Evolutionary conservation across 2,113 vertebrate genomes (phyloP).

Genomic region (Indicator maculatus): DNA sequence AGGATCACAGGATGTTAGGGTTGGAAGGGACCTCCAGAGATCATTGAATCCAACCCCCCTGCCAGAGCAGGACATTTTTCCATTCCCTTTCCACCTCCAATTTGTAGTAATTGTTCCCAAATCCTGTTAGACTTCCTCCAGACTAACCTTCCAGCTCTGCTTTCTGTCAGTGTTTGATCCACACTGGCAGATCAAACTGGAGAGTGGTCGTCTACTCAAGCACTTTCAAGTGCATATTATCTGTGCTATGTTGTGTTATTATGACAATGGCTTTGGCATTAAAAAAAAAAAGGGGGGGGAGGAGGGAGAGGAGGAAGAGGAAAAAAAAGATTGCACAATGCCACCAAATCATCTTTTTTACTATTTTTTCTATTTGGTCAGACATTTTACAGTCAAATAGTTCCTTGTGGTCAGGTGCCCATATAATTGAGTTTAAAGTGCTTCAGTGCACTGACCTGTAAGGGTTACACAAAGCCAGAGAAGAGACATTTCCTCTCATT

Average conservation of each 20-base stretch:
- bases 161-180: slow-evolving; percentile 2
- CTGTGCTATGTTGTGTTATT: slow-evolving; percentile 4
- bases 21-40: too few species aligned
- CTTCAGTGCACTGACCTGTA: neutral
- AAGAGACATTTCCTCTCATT: neutral
- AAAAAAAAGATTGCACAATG: neutral
- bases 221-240: neutral
- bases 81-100: neutral
- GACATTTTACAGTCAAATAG: neutral
- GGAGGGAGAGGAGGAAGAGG: too few species aligned
- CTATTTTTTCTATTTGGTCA: neutral
- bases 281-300: neutral
- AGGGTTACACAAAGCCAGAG: neutral
- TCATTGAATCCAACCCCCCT: too few species aligned
- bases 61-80: neutral
- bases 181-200: neutral
- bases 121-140: neutral
- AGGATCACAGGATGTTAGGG: too few species aligned
- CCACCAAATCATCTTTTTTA: neutral
- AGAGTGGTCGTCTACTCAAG: slow-evolving; percentile 28
- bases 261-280: neutral
- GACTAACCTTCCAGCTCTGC: neutral
- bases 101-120: neutral
- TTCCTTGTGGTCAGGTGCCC: neutral
- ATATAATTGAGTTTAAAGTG: neutral